phyloP scores from a whole-genome alignment of 1,140 invertebrate species.

The Brachionus paranguensis region DNA sequence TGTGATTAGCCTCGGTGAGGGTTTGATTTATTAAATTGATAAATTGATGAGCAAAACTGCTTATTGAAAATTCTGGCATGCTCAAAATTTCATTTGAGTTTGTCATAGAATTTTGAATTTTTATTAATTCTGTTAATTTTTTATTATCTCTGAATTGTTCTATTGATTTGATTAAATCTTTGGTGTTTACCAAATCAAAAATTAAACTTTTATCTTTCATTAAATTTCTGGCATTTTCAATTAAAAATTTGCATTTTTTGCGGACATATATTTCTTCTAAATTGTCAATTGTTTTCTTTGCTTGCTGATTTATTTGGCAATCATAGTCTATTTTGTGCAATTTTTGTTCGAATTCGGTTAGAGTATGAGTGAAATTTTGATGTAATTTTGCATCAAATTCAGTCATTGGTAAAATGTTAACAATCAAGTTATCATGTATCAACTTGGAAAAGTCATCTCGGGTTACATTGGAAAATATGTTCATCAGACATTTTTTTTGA shows the following conservation, averaged over 20 bases:
- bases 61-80: background rate
- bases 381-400: background rate
- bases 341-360: constrained; percentile 20
- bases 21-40: constrained; percentile 5
- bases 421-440: background rate
- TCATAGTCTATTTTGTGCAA: background rate
- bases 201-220: constrained; percentile 21
- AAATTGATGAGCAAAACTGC: background rate
- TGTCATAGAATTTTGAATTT: background rate
- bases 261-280: constrained; percentile 35
- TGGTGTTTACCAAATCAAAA: background rate
- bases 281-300: background rate
- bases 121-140: background rate
- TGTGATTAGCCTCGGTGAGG: background rate
- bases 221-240: background rate
- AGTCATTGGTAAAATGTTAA: background rate
- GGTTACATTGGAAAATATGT: background rate
- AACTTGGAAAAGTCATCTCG: background rate
- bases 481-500: background rate
- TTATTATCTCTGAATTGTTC: background rate
- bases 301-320: background rate
- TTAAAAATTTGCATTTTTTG: constrained; percentile 21
- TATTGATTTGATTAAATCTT: background rate
- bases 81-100: background rate
- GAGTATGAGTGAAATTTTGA: background rate